Evolutionary conservation across 2,888 invertebrate species (phyloP).

Genomic region (Mechanitis mazaeus): DNA sequence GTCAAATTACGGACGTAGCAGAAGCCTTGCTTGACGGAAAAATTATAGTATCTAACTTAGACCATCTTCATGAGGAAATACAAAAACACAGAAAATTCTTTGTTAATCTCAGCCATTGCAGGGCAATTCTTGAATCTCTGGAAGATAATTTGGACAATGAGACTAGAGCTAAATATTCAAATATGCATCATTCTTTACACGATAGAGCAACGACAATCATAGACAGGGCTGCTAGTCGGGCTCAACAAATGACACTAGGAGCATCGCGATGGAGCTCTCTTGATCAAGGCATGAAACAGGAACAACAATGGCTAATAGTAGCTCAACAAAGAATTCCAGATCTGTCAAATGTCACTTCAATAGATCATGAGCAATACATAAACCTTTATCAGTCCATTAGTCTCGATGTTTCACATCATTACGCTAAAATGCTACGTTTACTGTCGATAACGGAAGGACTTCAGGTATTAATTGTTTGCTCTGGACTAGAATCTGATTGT

Average conservation of each 20-base stretch:
- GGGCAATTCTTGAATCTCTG: slow-evolving; percentile 89
- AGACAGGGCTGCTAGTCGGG: slow-evolving; percentile 87
- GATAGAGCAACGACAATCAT: slow-evolving; percentile 84
- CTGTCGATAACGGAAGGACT: slow-evolving; percentile 83
- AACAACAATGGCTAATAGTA: slow-evolving; percentile 88
- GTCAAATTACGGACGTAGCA: slow-evolving; percentile 89
- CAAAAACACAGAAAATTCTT: slow-evolving; percentile 93
- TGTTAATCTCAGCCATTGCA: slow-evolving; percentile 90
- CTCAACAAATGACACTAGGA: slow-evolving; percentile 89
- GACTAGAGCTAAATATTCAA: slow-evolving; percentile 83
- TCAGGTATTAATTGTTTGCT: slow-evolving; percentile 84
- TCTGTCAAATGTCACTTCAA: slow-evolving; percentile 86
- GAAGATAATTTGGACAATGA: slow-evolving; percentile 89
- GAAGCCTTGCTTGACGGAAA: slow-evolving; percentile 87
- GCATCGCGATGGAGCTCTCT: slow-evolving; percentile 89
- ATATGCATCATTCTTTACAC: slow-evolving; percentile 85
- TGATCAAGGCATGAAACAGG: slow-evolving; percentile 89
- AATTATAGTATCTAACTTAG: slow-evolving; percentile 83
- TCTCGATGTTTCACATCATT: slow-evolving; percentile 87
- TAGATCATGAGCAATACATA: slow-evolving; percentile 90
- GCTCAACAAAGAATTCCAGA: slow-evolving; percentile 90
- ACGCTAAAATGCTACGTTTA: slow-evolving; percentile 85
- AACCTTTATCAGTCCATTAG: slow-evolving; percentile 88
- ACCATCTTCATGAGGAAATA: slow-evolving; percentile 91
- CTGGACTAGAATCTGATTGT: slow-evolving; percentile 84